These are phyloP conservation scores for Cinclus mexicanus DNA, from an alignment of 2,113 vertebrate species.

Conservation along the genomic window DNA sequence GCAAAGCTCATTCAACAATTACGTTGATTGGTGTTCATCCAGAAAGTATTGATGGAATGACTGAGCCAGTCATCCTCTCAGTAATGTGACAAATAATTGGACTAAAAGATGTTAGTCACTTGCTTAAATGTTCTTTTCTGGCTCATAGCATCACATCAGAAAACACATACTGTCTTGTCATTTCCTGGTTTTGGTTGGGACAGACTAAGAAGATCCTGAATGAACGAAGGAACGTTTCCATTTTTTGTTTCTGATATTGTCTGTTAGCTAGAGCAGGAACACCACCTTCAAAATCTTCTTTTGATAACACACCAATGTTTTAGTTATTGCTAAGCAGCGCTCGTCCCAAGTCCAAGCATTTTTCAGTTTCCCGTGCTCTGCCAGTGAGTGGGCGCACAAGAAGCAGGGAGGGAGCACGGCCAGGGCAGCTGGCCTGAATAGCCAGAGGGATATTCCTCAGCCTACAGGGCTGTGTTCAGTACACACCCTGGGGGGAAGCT, in stretches of 20 bases:
- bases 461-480: neutral
- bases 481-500: neutral
- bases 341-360: neutral
- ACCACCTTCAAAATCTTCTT: neutral
- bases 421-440: neutral
- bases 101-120: neutral
- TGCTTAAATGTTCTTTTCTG: neutral
- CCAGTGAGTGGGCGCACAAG: neutral
- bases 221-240: neutral
- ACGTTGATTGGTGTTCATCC: neutral
- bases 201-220: neutral
- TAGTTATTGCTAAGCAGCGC: neutral
- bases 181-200: neutral
- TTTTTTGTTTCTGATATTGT: neutral
- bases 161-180: neutral
- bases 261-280: neutral
- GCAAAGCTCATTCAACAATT: neutral
- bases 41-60: neutral
- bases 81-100: neutral
- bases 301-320: neutral
- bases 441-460: neutral
- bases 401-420: too few species aligned
- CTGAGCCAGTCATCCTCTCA: neutral
- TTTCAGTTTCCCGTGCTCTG: neutral
- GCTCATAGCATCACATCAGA: neutral